Conservation (phyloP, 1,140 invertebrate genomes). For the Lucilia cuprina region DNA sequence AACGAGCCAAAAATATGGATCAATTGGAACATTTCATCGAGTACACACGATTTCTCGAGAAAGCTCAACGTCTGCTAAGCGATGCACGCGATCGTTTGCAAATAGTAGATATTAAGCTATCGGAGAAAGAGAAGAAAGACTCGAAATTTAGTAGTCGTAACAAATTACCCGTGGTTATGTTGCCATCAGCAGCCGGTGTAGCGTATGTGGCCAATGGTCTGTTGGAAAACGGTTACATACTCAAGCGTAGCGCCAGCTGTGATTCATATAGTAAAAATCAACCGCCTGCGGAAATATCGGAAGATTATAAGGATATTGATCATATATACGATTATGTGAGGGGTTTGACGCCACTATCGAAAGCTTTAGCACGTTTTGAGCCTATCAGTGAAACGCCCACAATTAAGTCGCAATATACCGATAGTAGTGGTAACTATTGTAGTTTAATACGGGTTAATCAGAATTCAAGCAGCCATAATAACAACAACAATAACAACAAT, state of each 20-base stretch:
- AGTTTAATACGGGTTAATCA: conserved; percentile 51
- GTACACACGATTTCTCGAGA: conserved; percentile 80
- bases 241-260: conserved; percentile 76
- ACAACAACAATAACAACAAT: conserved; percentile 43
- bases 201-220: conserved; percentile 38
- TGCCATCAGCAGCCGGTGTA: conserved; percentile 62
- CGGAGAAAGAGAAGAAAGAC: conserved; percentile 66
- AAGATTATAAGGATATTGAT: conserved; percentile 95
- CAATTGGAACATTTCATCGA: conserved; percentile 80
- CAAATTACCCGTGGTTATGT: conserved; percentile 57
- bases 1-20: conserved; percentile 83
- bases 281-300: conserved; percentile 66
- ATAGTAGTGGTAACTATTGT: conserved; percentile 61
- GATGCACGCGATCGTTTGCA: conserved; percentile 86
- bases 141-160: conserved; percentile 59
- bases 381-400: conserved; percentile 63
- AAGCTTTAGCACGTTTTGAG: conserved; percentile 72
- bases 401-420: conserved; percentile 59
- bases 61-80: conserved; percentile 77
- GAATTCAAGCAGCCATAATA: conserved; percentile 39
- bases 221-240: conserved; percentile 66
- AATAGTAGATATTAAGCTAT: conserved; percentile 78
- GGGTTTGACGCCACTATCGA: conserved; percentile 87
- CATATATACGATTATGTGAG: conserved; percentile 96
- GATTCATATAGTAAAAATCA: conserved; percentile 64